Percentiles rank a stretch among this genome's conserved stretches.
phyloP scores from a whole-genome alignment of 2,113 vertebrate genomes.

The Lota lota region DNA sequence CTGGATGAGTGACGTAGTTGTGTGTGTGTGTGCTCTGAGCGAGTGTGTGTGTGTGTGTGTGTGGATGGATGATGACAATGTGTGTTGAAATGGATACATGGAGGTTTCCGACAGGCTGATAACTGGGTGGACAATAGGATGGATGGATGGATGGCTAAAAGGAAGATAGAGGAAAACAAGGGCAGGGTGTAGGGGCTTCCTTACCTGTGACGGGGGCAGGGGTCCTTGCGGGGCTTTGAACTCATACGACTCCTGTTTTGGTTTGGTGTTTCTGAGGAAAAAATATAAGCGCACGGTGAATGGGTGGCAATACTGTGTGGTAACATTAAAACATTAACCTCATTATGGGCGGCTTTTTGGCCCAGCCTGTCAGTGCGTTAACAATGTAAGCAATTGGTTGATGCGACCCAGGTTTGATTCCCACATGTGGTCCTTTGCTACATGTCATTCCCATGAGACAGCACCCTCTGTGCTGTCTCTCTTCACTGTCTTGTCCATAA shows the following conservation, averaged over 20 bases:
- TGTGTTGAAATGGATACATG: conserved; percentile 5
- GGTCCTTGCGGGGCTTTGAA: conserved; percentile 83
- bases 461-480: too few species aligned
- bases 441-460: too few species aligned
- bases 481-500: too few species aligned
- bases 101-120: neutral
- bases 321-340: too few species aligned
- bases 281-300: too few species aligned
- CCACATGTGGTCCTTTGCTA: too few species aligned
- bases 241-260: conserved; percentile 95
- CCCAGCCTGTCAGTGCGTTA: too few species aligned
- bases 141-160: conserved; percentile 17
- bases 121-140: conserved; percentile 20
- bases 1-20: too few species aligned
- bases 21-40: conserved; percentile 23
- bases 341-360: too few species aligned
- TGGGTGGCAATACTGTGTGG: too few species aligned
- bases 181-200: neutral
- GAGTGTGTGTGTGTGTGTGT: conserved; percentile 34
- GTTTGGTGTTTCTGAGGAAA: conserved; percentile 86
- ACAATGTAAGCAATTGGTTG: too few species aligned
- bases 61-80: neutral
- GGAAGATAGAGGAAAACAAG: neutral
- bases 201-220: conserved; percentile 70
- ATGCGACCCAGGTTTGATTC: too few species aligned